Evolutionary conservation across 2,888 invertebrate genomes (phyloP), one percentile per base, ranked within the genome.

Genomic region (Drosophila lutescens): DNA sequence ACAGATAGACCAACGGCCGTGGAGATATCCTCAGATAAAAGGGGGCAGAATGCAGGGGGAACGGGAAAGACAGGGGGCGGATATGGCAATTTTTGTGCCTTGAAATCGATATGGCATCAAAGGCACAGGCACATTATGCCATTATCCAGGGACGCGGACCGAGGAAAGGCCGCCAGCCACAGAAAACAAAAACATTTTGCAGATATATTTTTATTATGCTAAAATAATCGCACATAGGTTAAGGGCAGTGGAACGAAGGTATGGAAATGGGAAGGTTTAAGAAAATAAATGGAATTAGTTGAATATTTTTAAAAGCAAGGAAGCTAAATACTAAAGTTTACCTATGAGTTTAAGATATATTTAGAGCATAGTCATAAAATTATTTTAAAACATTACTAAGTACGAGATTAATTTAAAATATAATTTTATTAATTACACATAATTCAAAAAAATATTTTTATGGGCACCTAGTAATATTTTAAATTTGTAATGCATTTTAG

Each of bases 191-290:
- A 68, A 63, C 72, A 72, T 72, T 63, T 72, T 49, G 70, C 86
- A 86, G 83, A 82, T 82, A 85, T 85, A 85, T 85, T 85, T 87
- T 87, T 87, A 85, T 85, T 86, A 86, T 86, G 85, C 85, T 86
- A 89, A 86, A 86, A 86, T 84, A 84, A 84, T 84, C 87, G 87
- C 68, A 76, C 74, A 86, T 88, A 84, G 87, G 84, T 78, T 74
- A 74, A 72, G 54, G 71, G 66, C 55, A 63, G 60, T 55, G 82
- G 67, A 5, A 9, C 10, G 20, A 20, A n/a, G n/a, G 13, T 38
- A 74, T 12, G n/a, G 0, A 43, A 41, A 20, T 15, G 13, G 15
- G 15, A 1, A 6, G 26, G 7, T 26, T 10, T 4, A 2, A 9
- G 9, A 26, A 15, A 26, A 12, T 20, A 1, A 12, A 20, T 43